These are phyloP conservation scores for Nothura maculosa DNA, from an alignment of 2,797 vertebrate species.

Conservation along the genomic window DNA sequence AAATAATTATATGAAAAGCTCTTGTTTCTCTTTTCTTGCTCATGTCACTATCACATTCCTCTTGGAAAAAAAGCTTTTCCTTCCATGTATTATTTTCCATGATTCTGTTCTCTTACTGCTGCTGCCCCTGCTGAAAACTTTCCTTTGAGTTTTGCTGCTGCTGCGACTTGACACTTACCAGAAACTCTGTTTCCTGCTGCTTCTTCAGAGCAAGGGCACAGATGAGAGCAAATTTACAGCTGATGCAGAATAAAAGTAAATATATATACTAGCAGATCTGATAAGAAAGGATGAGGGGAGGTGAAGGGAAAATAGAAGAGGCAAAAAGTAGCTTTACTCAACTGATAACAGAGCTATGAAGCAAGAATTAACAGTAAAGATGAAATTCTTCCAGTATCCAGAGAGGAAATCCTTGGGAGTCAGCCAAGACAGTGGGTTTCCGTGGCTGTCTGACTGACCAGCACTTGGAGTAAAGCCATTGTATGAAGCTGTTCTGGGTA, in stretches of 20 bases:
- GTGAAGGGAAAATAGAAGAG: not conserved
- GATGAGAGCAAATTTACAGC: not conserved
- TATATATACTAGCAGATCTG: not conserved
- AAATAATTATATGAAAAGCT: too few relatives aligned
- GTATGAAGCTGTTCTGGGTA: not conserved
- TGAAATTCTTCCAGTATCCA: not conserved
- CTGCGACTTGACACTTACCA: not conserved
- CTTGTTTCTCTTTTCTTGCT: not conserved
- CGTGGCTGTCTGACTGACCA: not conserved
- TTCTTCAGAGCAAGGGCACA: not conserved
- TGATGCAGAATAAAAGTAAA: not conserved
- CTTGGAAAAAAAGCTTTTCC: constrained; percentile 1
- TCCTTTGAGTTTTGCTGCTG: not conserved
- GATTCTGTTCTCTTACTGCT: not conserved
- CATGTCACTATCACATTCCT: not conserved
- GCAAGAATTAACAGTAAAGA: accelerated
- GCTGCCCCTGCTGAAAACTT: not conserved
- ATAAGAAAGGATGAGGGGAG: not conserved
- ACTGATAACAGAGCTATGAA: not conserved
- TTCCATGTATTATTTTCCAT: not conserved
- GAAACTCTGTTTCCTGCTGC: not conserved
- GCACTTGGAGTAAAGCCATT: not conserved
- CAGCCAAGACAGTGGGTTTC: not conserved
- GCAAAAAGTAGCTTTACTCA: not conserved
- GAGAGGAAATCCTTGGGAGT: not conserved